phyloP scores from a whole-genome alignment of 2,113 vertebrate species.

The Charadrius vociferus region DNA sequence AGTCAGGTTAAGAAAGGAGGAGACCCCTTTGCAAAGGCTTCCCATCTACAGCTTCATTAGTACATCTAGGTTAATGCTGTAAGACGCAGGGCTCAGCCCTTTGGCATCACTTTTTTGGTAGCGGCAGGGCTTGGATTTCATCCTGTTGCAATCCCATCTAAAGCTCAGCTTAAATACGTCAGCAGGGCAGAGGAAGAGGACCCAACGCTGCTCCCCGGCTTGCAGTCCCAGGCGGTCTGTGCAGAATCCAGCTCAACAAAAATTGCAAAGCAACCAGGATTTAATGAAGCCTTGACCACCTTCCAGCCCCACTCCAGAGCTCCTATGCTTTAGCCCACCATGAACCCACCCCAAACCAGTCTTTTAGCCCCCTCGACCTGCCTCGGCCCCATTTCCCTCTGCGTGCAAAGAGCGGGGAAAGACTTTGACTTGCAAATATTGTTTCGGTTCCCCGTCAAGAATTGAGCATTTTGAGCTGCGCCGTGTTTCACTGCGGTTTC shows the following conservation, averaged over 20 bases:
- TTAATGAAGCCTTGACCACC: not conserved
- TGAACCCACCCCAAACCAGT: rapidly evolving
- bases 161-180: not conserved
- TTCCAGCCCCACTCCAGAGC: not conserved
- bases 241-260: not conserved
- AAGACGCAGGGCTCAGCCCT: not conserved
- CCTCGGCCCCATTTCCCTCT: not conserved
- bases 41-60: not conserved
- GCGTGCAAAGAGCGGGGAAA: not conserved
- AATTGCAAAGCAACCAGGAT: not conserved
- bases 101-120: not conserved
- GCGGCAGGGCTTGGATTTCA: not conserved
- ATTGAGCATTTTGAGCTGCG: rapidly evolving
- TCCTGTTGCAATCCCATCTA: not conserved
- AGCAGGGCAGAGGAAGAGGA: not conserved
- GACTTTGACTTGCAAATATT: constrained; percentile 30
- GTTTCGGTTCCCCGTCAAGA: not conserved
- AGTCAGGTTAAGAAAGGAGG: not conserved
- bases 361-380: not conserved
- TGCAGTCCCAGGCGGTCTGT: not conserved
- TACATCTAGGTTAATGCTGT: rapidly evolving
- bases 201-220: not conserved
- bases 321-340: not conserved
- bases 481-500: rapidly evolving
- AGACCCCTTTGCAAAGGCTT: not conserved